Conservation (phyloP, 2,113 vertebrate genomes). For the Odocoileus virginianus region DNA sequence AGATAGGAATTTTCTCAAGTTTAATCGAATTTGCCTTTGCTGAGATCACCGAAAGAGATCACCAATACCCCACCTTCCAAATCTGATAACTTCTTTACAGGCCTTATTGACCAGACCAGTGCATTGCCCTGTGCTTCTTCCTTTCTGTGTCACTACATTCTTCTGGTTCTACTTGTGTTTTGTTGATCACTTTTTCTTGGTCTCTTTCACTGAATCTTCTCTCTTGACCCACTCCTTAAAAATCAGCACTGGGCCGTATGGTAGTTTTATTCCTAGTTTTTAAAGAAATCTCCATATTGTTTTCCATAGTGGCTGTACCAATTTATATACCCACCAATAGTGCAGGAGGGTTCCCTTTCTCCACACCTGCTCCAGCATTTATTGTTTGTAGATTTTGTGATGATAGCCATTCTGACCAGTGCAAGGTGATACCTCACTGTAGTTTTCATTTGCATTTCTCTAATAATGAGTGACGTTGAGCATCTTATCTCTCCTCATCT, state of each 20-base stretch:
- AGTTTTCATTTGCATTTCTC: neutral
- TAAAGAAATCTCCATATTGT: neutral
- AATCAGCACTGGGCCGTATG: neutral
- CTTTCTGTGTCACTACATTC: neutral
- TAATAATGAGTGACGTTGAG: neutral
- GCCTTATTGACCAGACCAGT: neutral
- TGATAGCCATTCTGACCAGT: neutral
- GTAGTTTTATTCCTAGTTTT: neutral
- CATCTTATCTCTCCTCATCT: neutral
- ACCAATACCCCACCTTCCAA: neutral
- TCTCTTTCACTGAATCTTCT: neutral
- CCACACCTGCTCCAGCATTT: neutral
- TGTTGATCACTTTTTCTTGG: neutral
- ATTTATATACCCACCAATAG: neutral
- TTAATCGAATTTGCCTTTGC: neutral
- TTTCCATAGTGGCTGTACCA: neutral
- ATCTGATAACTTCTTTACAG: neutral
- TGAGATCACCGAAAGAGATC: neutral
- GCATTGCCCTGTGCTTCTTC: neutral
- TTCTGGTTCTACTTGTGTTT: neutral
- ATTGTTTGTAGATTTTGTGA: neutral
- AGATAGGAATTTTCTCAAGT: neutral
- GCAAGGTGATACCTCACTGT: neutral
- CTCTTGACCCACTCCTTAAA: neutral
- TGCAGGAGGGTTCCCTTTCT: neutral